Percentiles rank a stretch among this genome's conserved stretches.
Conservation (phyloP, 1,140 invertebrate genomes). For the Gonatopus flavifemur region DNA sequence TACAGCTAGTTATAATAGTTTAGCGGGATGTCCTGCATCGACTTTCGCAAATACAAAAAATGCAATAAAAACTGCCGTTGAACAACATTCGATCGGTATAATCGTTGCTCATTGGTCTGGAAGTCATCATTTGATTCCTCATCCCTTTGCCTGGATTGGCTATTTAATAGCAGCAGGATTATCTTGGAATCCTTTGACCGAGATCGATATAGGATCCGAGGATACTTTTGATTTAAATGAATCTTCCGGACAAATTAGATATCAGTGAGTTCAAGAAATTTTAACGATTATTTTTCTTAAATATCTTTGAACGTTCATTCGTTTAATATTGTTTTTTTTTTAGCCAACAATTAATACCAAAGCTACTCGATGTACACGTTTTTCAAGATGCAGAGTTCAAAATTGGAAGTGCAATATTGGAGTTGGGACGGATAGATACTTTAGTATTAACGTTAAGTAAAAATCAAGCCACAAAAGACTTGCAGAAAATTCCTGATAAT, state of each 20-base stretch:
- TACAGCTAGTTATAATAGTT: slow-evolving; percentile 69
- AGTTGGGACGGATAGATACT: slow-evolving; percentile 67
- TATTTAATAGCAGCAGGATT: slow-evolving; percentile 66
- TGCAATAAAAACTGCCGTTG: slow-evolving; percentile 61
- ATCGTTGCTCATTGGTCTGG: slow-evolving; percentile 70
- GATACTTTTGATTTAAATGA: slow-evolving; percentile 47
- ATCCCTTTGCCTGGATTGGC: slow-evolving; percentile 69
- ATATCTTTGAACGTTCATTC: not conserved
- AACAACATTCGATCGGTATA: slow-evolving; percentile 62
- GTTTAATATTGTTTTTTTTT: slow-evolving; percentile 12
- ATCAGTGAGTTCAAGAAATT: slow-evolving; percentile 11
- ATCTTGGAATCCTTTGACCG: slow-evolving; percentile 66
- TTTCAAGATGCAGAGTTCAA: slow-evolving; percentile 61
- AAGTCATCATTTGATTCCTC: slow-evolving; percentile 65
- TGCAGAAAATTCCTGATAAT: slow-evolving; percentile 62
- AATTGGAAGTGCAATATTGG: slow-evolving; percentile 63
- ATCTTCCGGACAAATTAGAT: slow-evolving; percentile 23
- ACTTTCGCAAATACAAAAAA: slow-evolving; percentile 65
- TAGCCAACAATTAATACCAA: slow-evolving; percentile 55
- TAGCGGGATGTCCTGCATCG: slow-evolving; percentile 68
- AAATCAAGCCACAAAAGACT: slow-evolving; percentile 56
- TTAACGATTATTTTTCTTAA: not conserved
- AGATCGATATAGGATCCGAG: slow-evolving; percentile 44
- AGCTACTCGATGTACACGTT: slow-evolving; percentile 64
- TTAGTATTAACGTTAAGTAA: slow-evolving; percentile 59